Conservation (phyloP, 1,140 invertebrate genomes). For the Sycobia sp. region DNA sequence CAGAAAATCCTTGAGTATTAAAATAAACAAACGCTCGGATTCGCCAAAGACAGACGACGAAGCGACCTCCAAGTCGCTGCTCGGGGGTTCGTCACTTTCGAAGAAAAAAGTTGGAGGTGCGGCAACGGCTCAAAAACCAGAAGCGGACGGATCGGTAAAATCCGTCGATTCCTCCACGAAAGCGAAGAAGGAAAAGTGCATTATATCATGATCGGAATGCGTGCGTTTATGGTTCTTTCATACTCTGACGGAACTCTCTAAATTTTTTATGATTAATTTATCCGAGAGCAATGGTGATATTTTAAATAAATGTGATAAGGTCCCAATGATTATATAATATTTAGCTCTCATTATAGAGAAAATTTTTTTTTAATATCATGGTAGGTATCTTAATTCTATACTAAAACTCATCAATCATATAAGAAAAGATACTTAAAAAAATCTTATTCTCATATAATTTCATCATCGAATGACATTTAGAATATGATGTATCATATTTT, state of each 20-base stretch:
- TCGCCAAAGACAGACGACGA: neutral
- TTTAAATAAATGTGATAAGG: no score
- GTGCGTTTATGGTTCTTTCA: neutral
- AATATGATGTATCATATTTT: no score
- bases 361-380: no score
- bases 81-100: conserved; percentile 5
- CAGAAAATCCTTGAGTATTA: conserved; percentile 4
- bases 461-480: no score
- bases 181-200: conserved; percentile 55
- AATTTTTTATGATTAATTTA: no score
- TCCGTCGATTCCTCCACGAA: conserved; percentile 37
- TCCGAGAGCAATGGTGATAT: no score
- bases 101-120: conserved; percentile 4
- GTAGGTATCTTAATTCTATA: no score
- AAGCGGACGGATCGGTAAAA: conserved; percentile 39
- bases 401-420: no score
- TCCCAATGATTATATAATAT: no score
- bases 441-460: no score
- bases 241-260: conserved; percentile 4
- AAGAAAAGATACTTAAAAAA: no score
- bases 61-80: neutral
- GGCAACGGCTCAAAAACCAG: conserved; percentile 20
- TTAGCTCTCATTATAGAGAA: no score
- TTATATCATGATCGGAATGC: conserved; percentile 45
- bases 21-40: conserved; percentile 1